phyloP scores from a whole-genome alignment of 2,113 vertebrate genomes.

The Semnornis frantzii region DNA sequence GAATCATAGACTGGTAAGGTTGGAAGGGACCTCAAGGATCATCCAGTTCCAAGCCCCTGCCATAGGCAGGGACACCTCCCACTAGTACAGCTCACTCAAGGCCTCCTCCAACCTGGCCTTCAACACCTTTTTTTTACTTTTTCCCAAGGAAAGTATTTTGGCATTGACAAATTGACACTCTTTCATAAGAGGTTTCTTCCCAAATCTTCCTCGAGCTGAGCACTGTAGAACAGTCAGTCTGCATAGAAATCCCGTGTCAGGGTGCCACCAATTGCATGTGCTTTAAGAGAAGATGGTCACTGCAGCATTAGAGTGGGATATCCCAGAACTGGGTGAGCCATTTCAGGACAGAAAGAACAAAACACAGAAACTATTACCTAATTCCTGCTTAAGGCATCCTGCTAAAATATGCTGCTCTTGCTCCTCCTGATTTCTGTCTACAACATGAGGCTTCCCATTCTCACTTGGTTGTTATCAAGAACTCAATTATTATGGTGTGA shows the following conservation, averaged over 20 bases:
- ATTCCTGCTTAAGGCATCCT: background rate
- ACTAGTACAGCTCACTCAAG: too few species aligned
- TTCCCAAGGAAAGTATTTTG: background rate
- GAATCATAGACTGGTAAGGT: too few species aligned
- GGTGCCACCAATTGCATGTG: background rate
- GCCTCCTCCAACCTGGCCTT: too few species aligned
- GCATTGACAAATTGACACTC: background rate
- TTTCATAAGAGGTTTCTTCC: background rate
- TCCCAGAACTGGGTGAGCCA: background rate
- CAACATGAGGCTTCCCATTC: background rate
- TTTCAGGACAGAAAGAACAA: background rate
- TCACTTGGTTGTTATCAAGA: background rate
- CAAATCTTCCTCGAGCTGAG: background rate
- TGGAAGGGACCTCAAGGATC: too few species aligned
- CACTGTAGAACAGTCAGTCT: background rate
- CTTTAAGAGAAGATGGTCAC: background rate
- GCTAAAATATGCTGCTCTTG: background rate
- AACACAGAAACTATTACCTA: background rate
- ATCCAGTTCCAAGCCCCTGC: too few species aligned
- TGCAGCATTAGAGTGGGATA: background rate
- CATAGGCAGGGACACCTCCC: too few species aligned
- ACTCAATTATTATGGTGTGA: background rate
- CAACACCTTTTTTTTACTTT: background rate
- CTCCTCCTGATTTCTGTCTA: background rate
- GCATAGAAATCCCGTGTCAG: background rate